Percentiles rank a stretch among this genome's conserved stretches.
Conservation (phyloP, 2,113 vertebrate genomes). For the Thryonomys swinderianus region DNA sequence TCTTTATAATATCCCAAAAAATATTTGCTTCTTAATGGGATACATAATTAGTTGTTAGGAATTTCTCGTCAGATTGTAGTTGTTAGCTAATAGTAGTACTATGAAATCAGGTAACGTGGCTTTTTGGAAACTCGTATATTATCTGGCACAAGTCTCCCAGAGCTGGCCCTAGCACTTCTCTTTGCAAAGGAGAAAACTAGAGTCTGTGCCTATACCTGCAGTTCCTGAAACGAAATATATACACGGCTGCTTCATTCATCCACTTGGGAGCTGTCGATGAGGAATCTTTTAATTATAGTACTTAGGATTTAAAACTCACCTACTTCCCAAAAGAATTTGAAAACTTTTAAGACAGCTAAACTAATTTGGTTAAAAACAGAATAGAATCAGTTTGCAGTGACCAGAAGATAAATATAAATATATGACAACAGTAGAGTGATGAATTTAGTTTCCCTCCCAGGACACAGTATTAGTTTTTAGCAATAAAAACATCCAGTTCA, state of each 20-base stretch:
- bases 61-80: background rate
- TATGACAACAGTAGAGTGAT: background rate
- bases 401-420: constrained; percentile 32
- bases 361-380: background rate
- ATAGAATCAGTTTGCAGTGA: background rate
- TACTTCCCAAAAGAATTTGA: constrained; percentile 37
- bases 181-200: constrained; percentile 6
- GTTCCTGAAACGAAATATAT: background rate
- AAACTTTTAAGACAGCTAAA: constrained; percentile 44
- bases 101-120: constrained; percentile 5
- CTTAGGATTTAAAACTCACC: constrained; percentile 38
- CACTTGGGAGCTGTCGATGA: background rate
- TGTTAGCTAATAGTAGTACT: background rate
- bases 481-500: constrained; percentile 23
- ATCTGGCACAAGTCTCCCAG: background rate
- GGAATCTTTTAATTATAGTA: background rate
- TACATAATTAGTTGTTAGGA: constrained; percentile 34
- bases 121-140: background rate
- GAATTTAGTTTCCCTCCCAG: constrained; percentile 31
- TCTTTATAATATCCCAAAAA: background rate
- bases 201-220: background rate
- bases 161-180: background rate
- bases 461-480: constrained; percentile 29
- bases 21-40: constrained; percentile 14
- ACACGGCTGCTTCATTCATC: background rate